Evolutionary conservation across 92 coral and sea anemone genomes (phyloP).

Genomic region (Palythoa caribaeorum): DNA sequence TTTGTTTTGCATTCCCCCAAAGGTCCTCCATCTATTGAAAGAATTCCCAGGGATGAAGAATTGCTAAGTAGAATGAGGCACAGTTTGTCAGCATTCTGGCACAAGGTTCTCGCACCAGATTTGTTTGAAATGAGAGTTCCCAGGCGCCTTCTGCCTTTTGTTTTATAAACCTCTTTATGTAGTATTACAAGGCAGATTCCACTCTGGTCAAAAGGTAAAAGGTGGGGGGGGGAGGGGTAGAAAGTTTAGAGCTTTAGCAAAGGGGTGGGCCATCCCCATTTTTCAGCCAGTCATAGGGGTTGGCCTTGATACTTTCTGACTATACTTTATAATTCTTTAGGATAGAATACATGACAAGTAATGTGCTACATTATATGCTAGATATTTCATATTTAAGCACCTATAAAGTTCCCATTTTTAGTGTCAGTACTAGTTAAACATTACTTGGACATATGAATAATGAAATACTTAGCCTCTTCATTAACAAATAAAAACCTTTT

Average conservation of each 20-base stretch:
- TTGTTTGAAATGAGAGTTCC: conserved; percentile 67
- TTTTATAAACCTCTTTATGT: conserved; percentile 23
- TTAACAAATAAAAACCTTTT: neutral
- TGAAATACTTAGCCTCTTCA: neutral
- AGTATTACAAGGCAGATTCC: neutral
- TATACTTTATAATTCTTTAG: neutral
- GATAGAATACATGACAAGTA: neutral
- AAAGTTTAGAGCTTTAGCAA: neutral
- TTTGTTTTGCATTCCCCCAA: conserved; percentile 62
- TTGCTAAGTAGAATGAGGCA: conserved; percentile 47
- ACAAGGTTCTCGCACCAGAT: conserved; percentile 56
- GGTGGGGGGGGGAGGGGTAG: neutral
- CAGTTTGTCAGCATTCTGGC: conserved; percentile 57
- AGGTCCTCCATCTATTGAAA: conserved; percentile 54
- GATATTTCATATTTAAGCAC: neutral
- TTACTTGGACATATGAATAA: neutral
- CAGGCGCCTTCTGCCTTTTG: conserved; percentile 49
- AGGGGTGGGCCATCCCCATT: conserved; percentile 1
- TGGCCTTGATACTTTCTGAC: neutral
- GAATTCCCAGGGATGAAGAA: conserved; percentile 48
- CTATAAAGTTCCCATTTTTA: neutral
- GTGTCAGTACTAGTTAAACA: neutral
- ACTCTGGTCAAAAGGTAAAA: neutral
- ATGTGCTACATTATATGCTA: neutral
- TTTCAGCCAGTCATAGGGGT: neutral